Percentiles rank a stretch among this genome's conserved stretches.
phyloP scores from a whole-genome alignment of 2,113 vertebrate species.

The Campylorhamphus procurvoides region DNA sequence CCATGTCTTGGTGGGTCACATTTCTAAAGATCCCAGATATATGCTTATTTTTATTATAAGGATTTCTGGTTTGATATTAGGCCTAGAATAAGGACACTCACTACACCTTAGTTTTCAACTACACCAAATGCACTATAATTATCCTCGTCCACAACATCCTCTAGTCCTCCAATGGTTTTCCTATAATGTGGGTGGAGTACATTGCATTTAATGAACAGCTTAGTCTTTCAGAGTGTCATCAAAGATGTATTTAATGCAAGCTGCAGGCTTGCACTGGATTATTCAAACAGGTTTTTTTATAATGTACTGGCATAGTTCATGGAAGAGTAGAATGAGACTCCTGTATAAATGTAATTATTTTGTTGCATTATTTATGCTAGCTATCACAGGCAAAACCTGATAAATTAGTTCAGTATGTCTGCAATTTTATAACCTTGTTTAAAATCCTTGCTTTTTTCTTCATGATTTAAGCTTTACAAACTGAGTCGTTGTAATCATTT shows the following conservation, averaged over 20 bases:
- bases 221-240: background rate
- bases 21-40: conserved; percentile 9
- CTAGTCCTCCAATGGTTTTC: conserved; percentile 10
- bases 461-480: background rate
- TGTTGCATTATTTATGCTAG: background rate
- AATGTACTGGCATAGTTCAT: background rate
- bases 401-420: background rate
- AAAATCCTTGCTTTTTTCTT: background rate
- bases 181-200: background rate
- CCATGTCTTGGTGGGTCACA: background rate
- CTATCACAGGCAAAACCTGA: background rate
- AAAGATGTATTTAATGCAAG: background rate
- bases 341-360: background rate
- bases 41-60: conserved; percentile 30
- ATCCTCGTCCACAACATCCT: background rate
- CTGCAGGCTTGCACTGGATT: background rate
- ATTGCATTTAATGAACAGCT: conserved; percentile 10
- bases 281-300: background rate
- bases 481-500: background rate
- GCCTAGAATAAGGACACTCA: background rate
- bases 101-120: conserved; percentile 9
- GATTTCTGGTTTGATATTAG: background rate
- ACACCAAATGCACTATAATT: conserved; percentile 3
- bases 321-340: background rate
- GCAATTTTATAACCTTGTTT: background rate